Base-by-base conservation (phyloP, 1,140 invertebrate species). In the Rhizoglyphus robini region DNA sequence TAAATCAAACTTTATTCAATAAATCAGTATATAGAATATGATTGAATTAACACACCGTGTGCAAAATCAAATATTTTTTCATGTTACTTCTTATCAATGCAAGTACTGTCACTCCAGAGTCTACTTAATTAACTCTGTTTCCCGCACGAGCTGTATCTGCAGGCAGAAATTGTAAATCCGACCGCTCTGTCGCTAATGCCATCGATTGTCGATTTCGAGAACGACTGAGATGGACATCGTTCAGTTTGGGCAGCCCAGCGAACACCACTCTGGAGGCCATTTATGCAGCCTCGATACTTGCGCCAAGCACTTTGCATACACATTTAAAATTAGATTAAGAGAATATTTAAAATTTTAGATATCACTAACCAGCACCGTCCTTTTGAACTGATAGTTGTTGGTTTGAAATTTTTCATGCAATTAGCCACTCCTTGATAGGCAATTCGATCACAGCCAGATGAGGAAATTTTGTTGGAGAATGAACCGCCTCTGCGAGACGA, bases 361-460 rank as follows among this genome's bases (percentile, higher is more conserved):
- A n/a, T 34, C 27, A 60, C 58, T 29, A 34, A 60, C 58, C 58
- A 60, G 15, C 46, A 31, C 11, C 25, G 8, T 31, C 63, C 47
- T 27, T 48, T 64, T 30, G 41, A n/a, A n/a, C n/a, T n/a, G 2
- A 30, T 2, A 25, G 47, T 5, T 18, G 20, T 48, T 32, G 63
- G 63, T 3, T 25, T 11, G 41, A 64, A 64, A 38, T 64, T 64
- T n/a, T 5, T 47, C 29, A 49, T 31, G 51, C 63, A 64, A 34
- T 64, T 57, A 18, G 25, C 46, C 2, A 64, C 47, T 13, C 63
- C 63, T 11, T 5, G 8, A 34, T 47, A 64, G 0, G 46, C 63
- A 29, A 64, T 64, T 13, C 63, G 38, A 57, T 64, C 63, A 64
- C 63, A 64, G 11, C 63, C 63, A 31, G 51, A 13, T 1, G 51